Evolutionary conservation across 2,888 invertebrate genomes (phyloP).

Genomic region (Ethmia dodecea): DNA sequence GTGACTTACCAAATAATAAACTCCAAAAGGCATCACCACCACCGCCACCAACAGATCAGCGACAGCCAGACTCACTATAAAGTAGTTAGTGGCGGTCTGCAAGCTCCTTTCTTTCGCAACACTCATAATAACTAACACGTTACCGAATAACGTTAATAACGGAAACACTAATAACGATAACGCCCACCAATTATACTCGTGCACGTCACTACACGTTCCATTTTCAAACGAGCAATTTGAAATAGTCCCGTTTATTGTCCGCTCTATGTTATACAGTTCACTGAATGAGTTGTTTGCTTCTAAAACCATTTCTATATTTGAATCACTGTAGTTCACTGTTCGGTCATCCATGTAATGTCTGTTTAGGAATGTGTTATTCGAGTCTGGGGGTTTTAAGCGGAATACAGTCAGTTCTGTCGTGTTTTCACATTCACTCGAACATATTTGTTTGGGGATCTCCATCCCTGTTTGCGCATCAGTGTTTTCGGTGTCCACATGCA

Average conservation of each 20-base stretch:
- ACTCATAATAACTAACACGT: slow-evolving; percentile 96
- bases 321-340: slow-evolving; percentile 19
- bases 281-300: slow-evolving; percentile 47
- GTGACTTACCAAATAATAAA: slow-evolving; percentile 97
- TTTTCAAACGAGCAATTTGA: slow-evolving; percentile 52
- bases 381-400: slow-evolving; percentile 34
- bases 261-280: slow-evolving; percentile 33
- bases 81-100: slow-evolving; percentile 98
- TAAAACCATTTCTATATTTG: slow-evolving; percentile 34
- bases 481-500: slow-evolving; percentile 21
- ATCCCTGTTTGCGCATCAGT: slow-evolving; percentile 16
- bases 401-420: slow-evolving; percentile 36
- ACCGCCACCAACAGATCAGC: slow-evolving; percentile 98
- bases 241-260: slow-evolving; percentile 36
- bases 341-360: slow-evolving; percentile 7
- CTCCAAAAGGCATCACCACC: slow-evolving; percentile 99
- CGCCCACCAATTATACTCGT: slow-evolving; percentile 89
- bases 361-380: slow-evolving; percentile 22
- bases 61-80: slow-evolving; percentile 97
- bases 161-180: slow-evolving; percentile 93
- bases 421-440: slow-evolving; percentile 41
- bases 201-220: slow-evolving; percentile 55
- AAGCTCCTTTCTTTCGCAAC: slow-evolving; percentile 93
- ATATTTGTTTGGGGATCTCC: slow-evolving; percentile 21
- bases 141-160: slow-evolving; percentile 95